phyloP scores from a whole-genome alignment of 2,797 vertebrate genomes.

The Ataeniobius toweri region DNA sequence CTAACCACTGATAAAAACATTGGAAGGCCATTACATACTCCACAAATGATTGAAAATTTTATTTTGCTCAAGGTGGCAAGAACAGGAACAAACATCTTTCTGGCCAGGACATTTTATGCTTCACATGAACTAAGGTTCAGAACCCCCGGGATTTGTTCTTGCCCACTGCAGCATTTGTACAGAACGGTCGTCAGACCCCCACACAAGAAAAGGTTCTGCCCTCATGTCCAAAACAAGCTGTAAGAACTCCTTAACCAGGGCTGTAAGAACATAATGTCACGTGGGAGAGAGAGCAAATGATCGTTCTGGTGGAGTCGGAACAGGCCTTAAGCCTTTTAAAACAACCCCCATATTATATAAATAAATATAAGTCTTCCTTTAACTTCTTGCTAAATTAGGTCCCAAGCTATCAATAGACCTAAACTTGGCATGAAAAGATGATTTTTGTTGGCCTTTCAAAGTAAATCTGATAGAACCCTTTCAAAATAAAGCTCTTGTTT shows the following conservation, averaged over 20 bases:
- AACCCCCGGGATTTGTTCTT: neutral
- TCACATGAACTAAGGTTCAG: neutral
- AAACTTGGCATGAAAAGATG: neutral
- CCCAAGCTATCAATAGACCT: neutral
- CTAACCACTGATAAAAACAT: too few species aligned
- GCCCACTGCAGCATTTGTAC: too few species aligned
- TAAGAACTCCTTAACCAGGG: neutral
- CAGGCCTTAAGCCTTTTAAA: too few species aligned
- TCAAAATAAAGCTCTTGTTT: neutral
- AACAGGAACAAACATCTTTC: too few species aligned
- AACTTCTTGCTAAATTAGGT: neutral
- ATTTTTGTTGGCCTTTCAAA: neutral
- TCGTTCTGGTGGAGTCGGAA: neutral
- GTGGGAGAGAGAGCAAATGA: neutral
- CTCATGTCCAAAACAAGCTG: neutral
- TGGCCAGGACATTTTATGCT: too few species aligned
- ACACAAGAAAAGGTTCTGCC: neutral
- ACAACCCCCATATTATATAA: too few species aligned
- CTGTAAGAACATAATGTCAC: neutral
- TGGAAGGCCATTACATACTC: too few species aligned
- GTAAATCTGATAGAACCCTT: neutral
- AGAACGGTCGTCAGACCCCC: neutral
- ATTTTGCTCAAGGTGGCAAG: too few species aligned
- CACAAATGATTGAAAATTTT: neutral
- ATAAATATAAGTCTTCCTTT: too few species aligned